Base-by-base conservation (phyloP, 2,888 invertebrate species). In the Monoplex corrugatus region DNA sequence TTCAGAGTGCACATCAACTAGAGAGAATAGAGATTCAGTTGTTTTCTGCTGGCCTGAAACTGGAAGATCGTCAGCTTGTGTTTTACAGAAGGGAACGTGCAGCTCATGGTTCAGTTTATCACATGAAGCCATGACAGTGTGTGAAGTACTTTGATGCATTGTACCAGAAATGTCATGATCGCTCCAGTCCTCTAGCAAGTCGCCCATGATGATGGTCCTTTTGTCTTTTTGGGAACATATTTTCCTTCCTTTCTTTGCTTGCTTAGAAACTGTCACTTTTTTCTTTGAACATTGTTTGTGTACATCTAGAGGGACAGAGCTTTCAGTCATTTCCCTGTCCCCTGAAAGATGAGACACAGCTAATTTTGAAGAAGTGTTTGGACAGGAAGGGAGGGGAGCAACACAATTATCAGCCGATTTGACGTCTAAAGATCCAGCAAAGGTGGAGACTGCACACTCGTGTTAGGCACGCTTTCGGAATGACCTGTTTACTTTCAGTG, bases 111-210 rank as follows among this genome's bases (percentile, higher is more conserved):
- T 43, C 2, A 38, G 23, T 35, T 75, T 23, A 19, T 75, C 75
- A 38, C 10, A 35, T 13, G 75, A 75, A 32, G 38, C 75, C 3
- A 28, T 35, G 13, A 75, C 13, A 43, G 43, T 28, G 28, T 40
- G 40, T 5, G 0, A n/a, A 32, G n/a, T 45, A 32, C 45, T 83
- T 44, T 32, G 16, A 38, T 2, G 16, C 13, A 45, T 32, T 3
- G 35, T 23, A 5, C 23, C 84, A 38, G 28, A 35, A 16, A 19
- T 19, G n/a, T 84, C 84, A 57, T 16, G 3, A 28, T 57, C 84
- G 5, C 84, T 84, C 84, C 84, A 84, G 57, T 84, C 43, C 57
- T 84, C 57, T 5, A 84, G 57, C 45, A 84, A 45, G 23, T 84
- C 57, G 1, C 35, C 35, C 32, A 84, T 19, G 6, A 28, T 3